Base-by-base conservation (phyloP, 2,888 invertebrate species). In the Nezara viridula region DNA sequence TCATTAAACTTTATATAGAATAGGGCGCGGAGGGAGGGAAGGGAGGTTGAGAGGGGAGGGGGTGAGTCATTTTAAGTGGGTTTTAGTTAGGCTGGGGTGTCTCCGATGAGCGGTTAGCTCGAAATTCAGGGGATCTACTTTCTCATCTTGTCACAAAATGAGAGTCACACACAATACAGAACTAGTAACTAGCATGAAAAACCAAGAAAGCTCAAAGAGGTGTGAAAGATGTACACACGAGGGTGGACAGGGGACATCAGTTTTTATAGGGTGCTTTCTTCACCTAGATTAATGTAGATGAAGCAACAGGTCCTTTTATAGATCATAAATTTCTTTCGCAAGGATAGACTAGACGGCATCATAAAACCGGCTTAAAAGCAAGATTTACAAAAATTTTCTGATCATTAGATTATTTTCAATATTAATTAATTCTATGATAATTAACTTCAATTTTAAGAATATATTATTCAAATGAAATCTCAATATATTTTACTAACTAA, bases 1-100 rank as follows among this genome's bases (percentile, higher is more conserved):
- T 88, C 81, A 85, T 88, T 88, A 88, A 88, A 88, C 77, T 88
- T 88, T 81, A 77, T 81, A 85, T 52, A 88, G 77, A 85, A 66
- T 47, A 66, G 60, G 81, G 47, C 60, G 37, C 21, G 49, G 60
- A 24, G 49, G 37, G 73, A 19, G 55, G 52, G 21, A 24, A 21
- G 37, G 73, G 37, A 37, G 52, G 21, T 16, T 40, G 86, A 44
- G 44, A n/a, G n/a, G 55, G 86, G 27, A 32, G 21, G 16, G 55
- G 86, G 24, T 81, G 81, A 81, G 81, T 81, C 81, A 81, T 81
- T 81, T 81, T 81, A 81, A 81, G 81, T 44, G 81, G 81, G 81
- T 81, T 81, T 73, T 32, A 73, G 32, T 37, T 1, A 81, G 81
- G 1, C 24, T 24, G 44, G 44, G 81, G 21, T 44, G 81, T n/a